Base-by-base conservation (phyloP, 2,888 invertebrate genomes). In the Drosophila koepferae region DNA sequence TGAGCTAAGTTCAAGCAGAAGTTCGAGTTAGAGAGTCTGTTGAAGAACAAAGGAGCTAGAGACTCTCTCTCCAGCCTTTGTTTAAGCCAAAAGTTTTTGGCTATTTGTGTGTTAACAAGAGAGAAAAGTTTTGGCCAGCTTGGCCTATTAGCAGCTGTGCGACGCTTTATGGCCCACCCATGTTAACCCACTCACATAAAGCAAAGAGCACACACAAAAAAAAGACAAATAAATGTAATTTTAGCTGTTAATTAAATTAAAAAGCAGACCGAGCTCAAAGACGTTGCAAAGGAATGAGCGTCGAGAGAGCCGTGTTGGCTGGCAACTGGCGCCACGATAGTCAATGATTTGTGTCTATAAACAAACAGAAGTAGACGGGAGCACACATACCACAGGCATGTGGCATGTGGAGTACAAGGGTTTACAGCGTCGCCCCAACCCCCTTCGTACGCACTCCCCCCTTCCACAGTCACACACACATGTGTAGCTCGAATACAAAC, bases 311-410 rank as follows among this genome's bases (percentile, higher is more conserved):
- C 16, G 41, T 63, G 59, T 58, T 56, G 63, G 71, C 64, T 76
- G 61, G 69, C 68, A 48, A 74, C 77, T 78, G 86, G 86, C 86
- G 86, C 86, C 86, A 84, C 86, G 79, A 84, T 86, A 84, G 74
- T 81, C 89, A 86, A 89, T 86, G 89, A 84, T 86, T 86, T 89
- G 86, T 86, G 86, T 86, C 84, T 89, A 84, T 86, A 78, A 83
- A 81, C 62, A 59, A 66, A 73, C 67, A 58, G 63, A 78, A 61
- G 61, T 62, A 54, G 67, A 60, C 49, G 58, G 49, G 34, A 64
- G 66, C 75, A 78, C 74, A 80, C 74, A 86, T 69, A 82, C 81
- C 85, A 73, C 86, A 85, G 59, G 71, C 85, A 80, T 79, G 78
- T 82, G 67, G 63, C 41, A 41, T 41, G 68, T 80, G 67, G 63